Conservation (phyloP, 2,888 invertebrate genomes). For the Synanthedon tipuliformis region DNA sequence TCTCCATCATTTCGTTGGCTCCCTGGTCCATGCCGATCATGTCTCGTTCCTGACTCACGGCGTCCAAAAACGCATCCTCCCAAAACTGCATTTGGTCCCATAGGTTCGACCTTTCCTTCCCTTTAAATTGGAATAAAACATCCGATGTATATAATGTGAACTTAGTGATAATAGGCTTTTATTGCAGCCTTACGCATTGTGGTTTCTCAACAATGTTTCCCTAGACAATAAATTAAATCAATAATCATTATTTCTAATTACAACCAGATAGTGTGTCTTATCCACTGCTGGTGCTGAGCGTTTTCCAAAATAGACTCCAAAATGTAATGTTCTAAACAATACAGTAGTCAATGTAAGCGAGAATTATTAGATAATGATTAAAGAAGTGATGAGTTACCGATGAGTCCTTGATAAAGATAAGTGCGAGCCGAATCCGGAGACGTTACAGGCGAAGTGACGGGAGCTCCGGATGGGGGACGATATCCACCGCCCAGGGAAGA, state of each 20-base stretch:
- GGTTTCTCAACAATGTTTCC: too few relatives aligned
- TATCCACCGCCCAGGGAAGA: slow-evolving; percentile 87
- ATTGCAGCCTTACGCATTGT: too few relatives aligned
- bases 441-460: slow-evolving; percentile 86
- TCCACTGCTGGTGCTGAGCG: not conserved
- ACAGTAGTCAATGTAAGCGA: not conserved
- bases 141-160: too few relatives aligned
- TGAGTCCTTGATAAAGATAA: slow-evolving; percentile 90
- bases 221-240: too few relatives aligned
- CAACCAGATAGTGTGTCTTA: not conserved
- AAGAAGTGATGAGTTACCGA: slow-evolving; percentile 48
- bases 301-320: not conserved
- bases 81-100: slow-evolving; percentile 99
- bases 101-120: slow-evolving; percentile 85
- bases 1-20: slow-evolving; percentile 98
- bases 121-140: slow-evolving; percentile 17
- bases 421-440: slow-evolving; percentile 91
- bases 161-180: too few relatives aligned
- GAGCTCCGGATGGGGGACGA: slow-evolving; percentile 87
- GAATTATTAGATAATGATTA: not conserved
- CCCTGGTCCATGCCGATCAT: slow-evolving; percentile 99
- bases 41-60: slow-evolving; percentile 97
- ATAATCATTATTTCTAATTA: too few relatives aligned
- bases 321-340: too few relatives aligned
- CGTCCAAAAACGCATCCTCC: slow-evolving; percentile 99